Evolutionary conservation across 2,113 vertebrate species (phyloP).

Genomic region (Gorilla gorilla): DNA sequence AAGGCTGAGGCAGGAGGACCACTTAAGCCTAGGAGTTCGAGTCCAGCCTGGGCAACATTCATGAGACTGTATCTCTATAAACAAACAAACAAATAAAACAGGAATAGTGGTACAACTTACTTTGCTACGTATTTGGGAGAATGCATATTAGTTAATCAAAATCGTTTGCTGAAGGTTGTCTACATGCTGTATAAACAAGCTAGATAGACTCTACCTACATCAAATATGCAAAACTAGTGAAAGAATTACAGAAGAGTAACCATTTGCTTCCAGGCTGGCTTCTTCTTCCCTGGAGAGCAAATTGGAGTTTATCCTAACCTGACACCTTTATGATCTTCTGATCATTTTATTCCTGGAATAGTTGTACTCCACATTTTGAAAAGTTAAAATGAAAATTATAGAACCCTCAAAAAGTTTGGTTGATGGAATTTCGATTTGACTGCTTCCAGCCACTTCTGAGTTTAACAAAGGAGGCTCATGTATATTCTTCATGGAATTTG

Average conservation of each 20-base stretch:
- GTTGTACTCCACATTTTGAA: neutral
- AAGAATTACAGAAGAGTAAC: neutral
- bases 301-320: neutral
- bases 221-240: neutral
- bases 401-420: neutral
- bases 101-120: rapidly evolving
- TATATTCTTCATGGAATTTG: slow-evolving; percentile 27
- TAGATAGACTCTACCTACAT: neutral
- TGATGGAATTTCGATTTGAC: neutral
- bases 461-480: neutral
- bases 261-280: neutral
- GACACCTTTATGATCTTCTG: neutral
- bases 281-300: neutral
- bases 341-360: neutral
- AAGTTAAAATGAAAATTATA: neutral
- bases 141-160: neutral
- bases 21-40: neutral
- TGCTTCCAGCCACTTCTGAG: neutral
- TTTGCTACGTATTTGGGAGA: neutral
- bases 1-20: neutral
- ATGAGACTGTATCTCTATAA: neutral
- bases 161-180: neutral
- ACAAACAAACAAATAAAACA: neutral
- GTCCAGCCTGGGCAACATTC: neutral
- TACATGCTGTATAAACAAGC: neutral